Evolutionary conservation across 2,888 invertebrate species (phyloP), one percentile per base, ranked within the genome.

Genomic region (Aromia moschata): DNA sequence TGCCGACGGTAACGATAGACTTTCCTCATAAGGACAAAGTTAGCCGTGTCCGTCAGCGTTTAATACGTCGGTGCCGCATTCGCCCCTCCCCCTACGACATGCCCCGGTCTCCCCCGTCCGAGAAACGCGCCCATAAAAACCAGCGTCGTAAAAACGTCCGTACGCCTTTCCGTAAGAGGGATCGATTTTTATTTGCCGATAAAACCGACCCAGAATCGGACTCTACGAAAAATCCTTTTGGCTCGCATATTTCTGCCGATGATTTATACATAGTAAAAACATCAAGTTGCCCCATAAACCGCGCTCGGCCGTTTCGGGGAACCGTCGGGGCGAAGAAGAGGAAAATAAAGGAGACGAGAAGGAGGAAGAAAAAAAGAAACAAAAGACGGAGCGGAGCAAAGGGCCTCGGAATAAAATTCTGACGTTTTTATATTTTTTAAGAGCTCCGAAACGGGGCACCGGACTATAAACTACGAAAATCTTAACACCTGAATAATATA

Each of bases 401-500:
- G 10, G 3, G 36, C 40, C 25, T 38, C 38, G 10, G 60, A 62
- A 76, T 76, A 76, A 75, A 65, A 74, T 62, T 73, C 73, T 77
- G 78, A 78, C 77, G 59, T 77, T 78, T n/a, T n/a, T 77, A 78
- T 76, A 73, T 70, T 69, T 75, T 70, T 67, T 66, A 68, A 69
- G 62, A 41, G 67, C 68, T 10, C 33, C 57, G 65, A 68, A 70
- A 72, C 70, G 67, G 70, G 64, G 63, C 33, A 9, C 67, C 72
- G 74, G 73, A 68, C 72, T 70, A 70, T 71, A 75, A 70, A 68
- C 63, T 65, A 78, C 77, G 75, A 77, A 77, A 77, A 76, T 78
- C 79, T 79, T 80, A 80, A 80, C 80, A 80, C 80, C 80, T 80
- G 80, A 80, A 80, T 76, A n/a, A 74, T 79, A 80, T 80, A 79